Percentiles rank a stretch among this genome's conserved stretches.
phyloP scores from a whole-genome alignment of 2,888 invertebrate species.

The Ichneumon xanthorius region DNA sequence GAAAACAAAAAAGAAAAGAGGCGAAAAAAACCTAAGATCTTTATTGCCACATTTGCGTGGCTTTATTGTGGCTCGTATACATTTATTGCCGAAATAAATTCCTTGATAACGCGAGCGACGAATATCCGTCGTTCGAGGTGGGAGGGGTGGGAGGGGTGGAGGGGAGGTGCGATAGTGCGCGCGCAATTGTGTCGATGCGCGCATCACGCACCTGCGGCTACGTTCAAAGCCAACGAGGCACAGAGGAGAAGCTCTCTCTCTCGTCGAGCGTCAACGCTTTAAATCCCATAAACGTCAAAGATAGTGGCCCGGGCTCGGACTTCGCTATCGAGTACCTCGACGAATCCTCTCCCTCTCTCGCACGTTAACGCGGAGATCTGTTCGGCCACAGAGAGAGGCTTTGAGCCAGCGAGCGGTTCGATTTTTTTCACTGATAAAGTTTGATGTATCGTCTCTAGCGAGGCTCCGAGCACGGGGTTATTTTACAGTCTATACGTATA shows the following conservation, averaged over 20 bases:
- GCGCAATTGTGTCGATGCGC: slow-evolving; percentile 38
- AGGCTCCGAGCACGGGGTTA: slow-evolving; percentile 14
- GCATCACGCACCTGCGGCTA: slow-evolving; percentile 55
- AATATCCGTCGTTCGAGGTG: slow-evolving; percentile 46
- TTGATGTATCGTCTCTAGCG: slow-evolving; percentile 41
- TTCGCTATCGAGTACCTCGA: slow-evolving; percentile 57
- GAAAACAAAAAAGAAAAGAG: not conserved
- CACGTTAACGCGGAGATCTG: not conserved
- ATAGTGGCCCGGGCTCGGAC: slow-evolving; percentile 59
- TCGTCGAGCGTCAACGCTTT: slow-evolving; percentile 55
- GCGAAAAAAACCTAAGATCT: slow-evolving; percentile 45
- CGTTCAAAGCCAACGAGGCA: slow-evolving; percentile 47
- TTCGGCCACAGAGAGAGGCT: slow-evolving; percentile 30
- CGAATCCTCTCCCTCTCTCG: slow-evolving; percentile 22
- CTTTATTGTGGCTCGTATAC: slow-evolving; percentile 62
- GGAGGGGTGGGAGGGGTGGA: not conserved
- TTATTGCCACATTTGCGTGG: slow-evolving; percentile 56
- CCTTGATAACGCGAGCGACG: slow-evolving; percentile 66
- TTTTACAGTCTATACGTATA: not conserved
- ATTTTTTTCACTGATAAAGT: slow-evolving; percentile 58
- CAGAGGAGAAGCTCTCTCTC: slow-evolving; percentile 31
- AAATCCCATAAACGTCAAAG: slow-evolving; percentile 69
- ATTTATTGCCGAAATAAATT: slow-evolving; percentile 66
- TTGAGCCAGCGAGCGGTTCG: slow-evolving; percentile 13
- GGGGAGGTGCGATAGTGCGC: slow-evolving; percentile 7